Evolutionary conservation across 2,797 vertebrate species (phyloP), one percentile per base, ranked within the genome.

Genomic region (Myripristis jacobus): DNA sequence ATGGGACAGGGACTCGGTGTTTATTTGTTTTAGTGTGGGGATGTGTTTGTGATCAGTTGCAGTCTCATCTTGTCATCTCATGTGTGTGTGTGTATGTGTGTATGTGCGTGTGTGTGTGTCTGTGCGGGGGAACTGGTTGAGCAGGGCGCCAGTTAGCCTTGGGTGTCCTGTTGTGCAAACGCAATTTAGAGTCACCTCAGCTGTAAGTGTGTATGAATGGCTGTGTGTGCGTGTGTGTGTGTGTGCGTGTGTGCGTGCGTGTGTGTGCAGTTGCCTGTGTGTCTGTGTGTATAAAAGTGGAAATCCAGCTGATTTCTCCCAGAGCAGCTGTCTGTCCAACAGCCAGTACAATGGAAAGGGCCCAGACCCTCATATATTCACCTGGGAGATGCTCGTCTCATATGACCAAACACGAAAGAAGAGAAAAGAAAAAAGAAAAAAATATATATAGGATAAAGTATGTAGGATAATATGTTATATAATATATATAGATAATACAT

Each of bases 91-190:
- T 63, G 67, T 67, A 27, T 66, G 54, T 73, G 61, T 70, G 67
- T 78, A 51, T 54, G 73, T 66, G 50, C 72, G 56, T 53, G 61
- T 71, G 66, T 70, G 57, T 78, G 60, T 70, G 70, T 72, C 61
- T 73, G 70, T 63, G 75, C 69, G n/a, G 72, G 75, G 65, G 84
- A 92, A 92, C 89, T 87, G 89, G 89, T 93, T 70, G 68, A 89
- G 81, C 90, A 88, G 74, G 89, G 89, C 48, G 80, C 74, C 79
- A 77, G 85, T 83, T 75, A 87, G 88, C 82, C 87, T 88, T 89
- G 86, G 75, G 73, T 87, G 76, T 88, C 80, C 77, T 92, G 86
- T 87, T 86, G 74, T 77, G 81, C 77, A 91, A 87, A 91, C 51
- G 29, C 79, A 75, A 88, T 85, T 80, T 78, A 36, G 24, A 70